Evolutionary conservation across 2,797 vertebrate species (phyloP), one percentile per base, ranked within the genome.

Genomic region (Falco novaeseelandiae): DNA sequence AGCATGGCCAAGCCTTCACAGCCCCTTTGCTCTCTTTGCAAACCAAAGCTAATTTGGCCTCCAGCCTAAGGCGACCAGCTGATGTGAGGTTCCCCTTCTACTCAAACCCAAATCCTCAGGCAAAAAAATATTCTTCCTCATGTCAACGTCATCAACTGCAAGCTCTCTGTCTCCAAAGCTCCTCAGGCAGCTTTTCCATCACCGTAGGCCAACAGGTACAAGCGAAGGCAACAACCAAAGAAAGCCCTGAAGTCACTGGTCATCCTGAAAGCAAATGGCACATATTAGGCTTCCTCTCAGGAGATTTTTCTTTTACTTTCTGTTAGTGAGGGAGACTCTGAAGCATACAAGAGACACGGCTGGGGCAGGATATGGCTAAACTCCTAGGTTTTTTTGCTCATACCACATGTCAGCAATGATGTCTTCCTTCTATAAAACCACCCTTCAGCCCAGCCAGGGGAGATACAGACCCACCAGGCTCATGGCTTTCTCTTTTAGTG

Each of bases 361-460:
- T 66, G 48, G n/a, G 38, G 12, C 26, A 21, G 57, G 58, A 51
- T 78, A 65, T 29, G 20, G 80, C 29, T 83, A 74, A 74, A 36
- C 61, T 0, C 9, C 12, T 12, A 5, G 22, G 3, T 0, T 18
- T 57, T 54, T 87, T 82, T 59, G 4, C 26, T 74, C 30, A 29
- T 12, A 40, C 8, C 12, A 4, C 1, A 1, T 34, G 51, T 58
- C 63, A 92, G 34, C 54, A 83, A 6, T 0, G 4, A 51, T 29
- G 3, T 34, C 17, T 74, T 54, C 25, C 17, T 84, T 74, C 38
- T 58, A n/a, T 21, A 86, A 57, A 91, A 5, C 14, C 62, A 79
- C 21, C 7, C 73, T 69, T 72, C 46, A 86, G 34, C 19, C 23
- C 42, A 82, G 5, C 17, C 32, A 42, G 40, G 51, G 40, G 22